A percentile compares a stretch with the other conserved stretches of the same genome.
Evolutionary conservation across 2,113 vertebrate species (phyloP).

Genomic region (Salminus brasiliensis): DNA sequence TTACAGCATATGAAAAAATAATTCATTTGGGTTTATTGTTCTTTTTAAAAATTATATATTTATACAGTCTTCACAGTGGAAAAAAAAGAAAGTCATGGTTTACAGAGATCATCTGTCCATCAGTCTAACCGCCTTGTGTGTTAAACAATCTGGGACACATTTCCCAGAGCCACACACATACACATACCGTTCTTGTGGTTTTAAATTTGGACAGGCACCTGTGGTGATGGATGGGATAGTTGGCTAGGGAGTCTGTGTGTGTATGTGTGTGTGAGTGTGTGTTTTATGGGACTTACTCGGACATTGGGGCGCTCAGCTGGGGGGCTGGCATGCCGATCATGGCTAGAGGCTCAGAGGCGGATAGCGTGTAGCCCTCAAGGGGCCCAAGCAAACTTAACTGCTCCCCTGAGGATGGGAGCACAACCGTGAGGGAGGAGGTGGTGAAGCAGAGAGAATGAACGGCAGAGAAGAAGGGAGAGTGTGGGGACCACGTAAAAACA

Average conservation of each 20-base stretch:
- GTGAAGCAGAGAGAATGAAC: constrained; percentile 24
- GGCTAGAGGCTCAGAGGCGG: constrained; percentile 58
- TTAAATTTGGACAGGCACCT: constrained; percentile 58
- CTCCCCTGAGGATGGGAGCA: constrained; percentile 28
- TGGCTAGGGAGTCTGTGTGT: constrained; percentile 27
- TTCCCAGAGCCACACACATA: constrained; percentile 45
- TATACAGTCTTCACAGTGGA: not conserved
- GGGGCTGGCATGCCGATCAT: constrained; percentile 62
- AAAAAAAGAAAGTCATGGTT: constrained; percentile 21
- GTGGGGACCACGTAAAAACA: not conserved
- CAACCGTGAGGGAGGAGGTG: not conserved
- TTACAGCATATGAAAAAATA: not conserved
- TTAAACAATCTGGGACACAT: constrained; percentile 47
- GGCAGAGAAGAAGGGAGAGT: not conserved
- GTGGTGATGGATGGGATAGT: constrained; percentile 51
- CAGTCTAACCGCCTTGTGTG: constrained; percentile 34
- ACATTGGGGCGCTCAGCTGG: constrained; percentile 44
- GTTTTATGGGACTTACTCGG: constrained; percentile 53
- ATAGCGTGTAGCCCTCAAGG: constrained; percentile 48
- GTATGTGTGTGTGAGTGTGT: constrained; percentile 30
- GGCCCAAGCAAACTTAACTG: constrained; percentile 59
- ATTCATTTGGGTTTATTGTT: too few species aligned
- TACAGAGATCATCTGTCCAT: constrained; percentile 46
- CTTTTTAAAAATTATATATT: not conserved
- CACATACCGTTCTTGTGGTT: constrained; percentile 8